Evolutionary conservation across 1,140 invertebrate genomes (phyloP).

Genomic region (Phthorimaea operculella): DNA sequence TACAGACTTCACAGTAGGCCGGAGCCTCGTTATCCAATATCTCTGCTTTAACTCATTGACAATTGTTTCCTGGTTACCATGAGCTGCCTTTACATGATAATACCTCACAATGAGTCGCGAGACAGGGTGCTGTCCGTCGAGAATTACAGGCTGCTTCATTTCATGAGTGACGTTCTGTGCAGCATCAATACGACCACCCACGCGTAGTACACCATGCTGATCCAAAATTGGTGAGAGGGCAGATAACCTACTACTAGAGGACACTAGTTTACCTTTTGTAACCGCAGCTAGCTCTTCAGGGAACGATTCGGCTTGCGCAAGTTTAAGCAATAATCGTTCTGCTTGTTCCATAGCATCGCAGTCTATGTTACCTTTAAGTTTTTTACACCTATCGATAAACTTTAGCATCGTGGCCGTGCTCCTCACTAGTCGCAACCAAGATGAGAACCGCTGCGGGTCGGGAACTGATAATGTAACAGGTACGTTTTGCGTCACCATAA

Average conservation of each 20-base stretch:
- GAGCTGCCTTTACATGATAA: constrained; percentile 14
- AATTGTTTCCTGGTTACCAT: constrained; percentile 19
- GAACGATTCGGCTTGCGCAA: constrained; percentile 3
- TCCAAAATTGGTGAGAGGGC: no score
- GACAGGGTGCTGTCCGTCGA: no score
- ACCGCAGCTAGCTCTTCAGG: neutral
- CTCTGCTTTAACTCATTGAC: constrained; percentile 25
- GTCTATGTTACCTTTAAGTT: neutral
- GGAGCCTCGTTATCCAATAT: constrained; percentile 21
- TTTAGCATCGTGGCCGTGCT: constrained; percentile 4
- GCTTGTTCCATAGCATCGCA: constrained; percentile 1
- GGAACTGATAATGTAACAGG: neutral
- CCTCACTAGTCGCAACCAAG: constrained; percentile 2
- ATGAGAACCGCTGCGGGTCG: constrained; percentile 4
- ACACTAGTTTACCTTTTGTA: neutral
- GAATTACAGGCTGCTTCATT: no score
- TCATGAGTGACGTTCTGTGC: no score
- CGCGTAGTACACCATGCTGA: no score
- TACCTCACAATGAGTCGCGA: no score
- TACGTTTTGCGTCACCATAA: neutral
- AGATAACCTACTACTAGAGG: neutral
- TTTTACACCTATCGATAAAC: constrained; percentile 2
- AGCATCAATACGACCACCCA: no score
- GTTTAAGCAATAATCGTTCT: constrained; percentile 3
- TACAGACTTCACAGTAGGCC: constrained; percentile 10